Evolutionary conservation across 2,797 vertebrate genomes (phyloP).

Genomic region (Furcifer pardalis): DNA sequence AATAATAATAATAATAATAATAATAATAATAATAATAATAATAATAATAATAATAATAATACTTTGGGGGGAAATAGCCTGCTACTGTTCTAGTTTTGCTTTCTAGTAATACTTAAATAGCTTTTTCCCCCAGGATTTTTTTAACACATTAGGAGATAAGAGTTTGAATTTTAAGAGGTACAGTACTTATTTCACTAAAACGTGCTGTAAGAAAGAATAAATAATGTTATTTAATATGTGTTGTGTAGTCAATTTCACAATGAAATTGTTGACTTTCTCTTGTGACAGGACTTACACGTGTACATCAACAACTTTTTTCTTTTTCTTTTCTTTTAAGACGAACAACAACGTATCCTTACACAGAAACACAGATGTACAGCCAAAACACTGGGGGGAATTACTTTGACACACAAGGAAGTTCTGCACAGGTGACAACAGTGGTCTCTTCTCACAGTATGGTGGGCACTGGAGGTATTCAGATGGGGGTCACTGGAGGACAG

Average conservation of each 20-base stretch:
- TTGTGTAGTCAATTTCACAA: not conserved
- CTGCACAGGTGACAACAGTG: conserved; percentile 84
- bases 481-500: conserved; percentile 84
- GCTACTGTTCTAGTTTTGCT: not conserved
- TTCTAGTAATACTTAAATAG: not conserved
- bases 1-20: too few relatives aligned
- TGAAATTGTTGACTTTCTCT: conserved; percentile 27
- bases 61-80: not conserved
- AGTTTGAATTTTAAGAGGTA: not conserved
- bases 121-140: not conserved
- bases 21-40: too few relatives aligned
- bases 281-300: conserved; percentile 42
- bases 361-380: conserved; percentile 87
- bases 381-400: conserved; percentile 86
- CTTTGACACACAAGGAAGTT: conserved; percentile 85
- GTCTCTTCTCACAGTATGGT: conserved; percentile 86
- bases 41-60: too few relatives aligned
- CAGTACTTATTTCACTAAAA: conserved; percentile 11
- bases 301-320: conserved; percentile 54
- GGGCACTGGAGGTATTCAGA: conserved; percentile 84
- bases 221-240: conserved; percentile 38
- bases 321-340: conserved; percentile 77
- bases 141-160: not conserved
- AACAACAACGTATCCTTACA: conserved; percentile 84
- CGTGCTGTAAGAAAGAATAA: conserved; percentile 13